Evolutionary conservation across 1,140 invertebrate genomes (phyloP).

Genomic region (Lamellibrachia luymesi): DNA sequence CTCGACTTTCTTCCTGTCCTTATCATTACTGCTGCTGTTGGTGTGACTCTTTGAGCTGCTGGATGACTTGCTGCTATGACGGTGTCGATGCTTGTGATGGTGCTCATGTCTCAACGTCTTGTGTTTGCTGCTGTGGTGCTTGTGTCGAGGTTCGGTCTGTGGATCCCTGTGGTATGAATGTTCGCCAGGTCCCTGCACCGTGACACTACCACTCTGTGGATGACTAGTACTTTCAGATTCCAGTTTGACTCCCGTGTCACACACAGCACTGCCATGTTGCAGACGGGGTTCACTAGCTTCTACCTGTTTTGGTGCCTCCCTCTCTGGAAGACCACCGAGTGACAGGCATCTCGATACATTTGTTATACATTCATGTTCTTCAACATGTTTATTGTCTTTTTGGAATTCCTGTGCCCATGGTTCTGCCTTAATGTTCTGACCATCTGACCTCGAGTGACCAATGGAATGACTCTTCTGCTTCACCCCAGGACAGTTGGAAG

Average conservation of each 20-base stretch:
- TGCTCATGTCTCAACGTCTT: not conserved
- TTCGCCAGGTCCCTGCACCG: not conserved
- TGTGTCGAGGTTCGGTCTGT: not conserved
- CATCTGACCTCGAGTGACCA: not conserved
- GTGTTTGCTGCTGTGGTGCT: slow-evolving; percentile 2
- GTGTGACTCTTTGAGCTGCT: not conserved
- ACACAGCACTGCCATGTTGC: not conserved
- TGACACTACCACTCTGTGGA: not conserved
- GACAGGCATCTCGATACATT: not conserved
- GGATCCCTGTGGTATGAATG: slow-evolving; percentile 14
- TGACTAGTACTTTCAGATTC: not conserved
- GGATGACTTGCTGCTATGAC: not conserved
- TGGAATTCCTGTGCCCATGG: not conserved
- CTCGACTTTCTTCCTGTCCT: not conserved
- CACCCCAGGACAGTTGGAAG: not conserved
- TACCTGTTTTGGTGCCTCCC: not conserved
- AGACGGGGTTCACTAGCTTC: not conserved
- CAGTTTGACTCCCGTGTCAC: not conserved
- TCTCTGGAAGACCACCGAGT: not conserved
- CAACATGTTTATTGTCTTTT: not conserved
- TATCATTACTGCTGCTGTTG: not conserved
- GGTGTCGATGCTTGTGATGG: slow-evolving; percentile 2
- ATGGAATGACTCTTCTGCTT: not conserved
- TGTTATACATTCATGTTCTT: not conserved
- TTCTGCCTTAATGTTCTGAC: not conserved